Base-by-base conservation (phyloP, 1,140 invertebrate species). In the Chrysomallon squamiferum region DNA sequence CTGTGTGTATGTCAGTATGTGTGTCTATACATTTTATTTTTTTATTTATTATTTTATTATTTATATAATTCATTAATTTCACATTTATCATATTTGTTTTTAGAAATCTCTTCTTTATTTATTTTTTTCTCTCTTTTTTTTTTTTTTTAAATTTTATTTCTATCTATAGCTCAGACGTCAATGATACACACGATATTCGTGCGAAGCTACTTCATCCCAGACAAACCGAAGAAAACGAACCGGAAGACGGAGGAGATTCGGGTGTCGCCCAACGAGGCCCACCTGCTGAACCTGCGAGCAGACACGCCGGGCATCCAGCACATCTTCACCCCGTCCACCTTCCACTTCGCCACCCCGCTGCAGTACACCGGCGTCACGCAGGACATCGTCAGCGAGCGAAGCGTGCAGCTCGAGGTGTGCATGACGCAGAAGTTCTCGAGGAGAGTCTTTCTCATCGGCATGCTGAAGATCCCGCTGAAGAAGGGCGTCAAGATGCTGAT, bases 111-210 rank as follows among this genome's bases (percentile, higher is more conserved):
- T 38, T 15, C 35, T 38, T 38, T 15, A 38, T 38, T 38, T 15
- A 38, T 38, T 38, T 38, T 38, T 22, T 30, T 22, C 13, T 58
- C 60, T 43, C 58, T 59, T 22, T 38, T 49, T 63, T 71, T 74
- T 52, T n/a, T n/a, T n/a, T n/a, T n/a, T n/a, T n/a, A n/a, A n/a
- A n/a, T n/a, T n/a, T n/a, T n/a, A n/a, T n/a, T n/a, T n/a, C n/a
- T n/a, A n/a, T n/a, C n/a, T n/a, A n/a, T 64, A 82, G 78, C 78
- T 35, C 74, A 73, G 50, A 80, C 70, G 6, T 82, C 80, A 15
- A 83, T 78, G 77, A 82, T 84, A 56, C 73, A 76, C 57, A 71
- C 76, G 13, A 74, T 84, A 30, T 84, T 78, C 71, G 75, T 83
- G 11, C 76, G 79, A 58, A 71, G 70, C 43, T 82, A 77, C 66